phyloP scores from a whole-genome alignment of 1,140 invertebrate genomes.

The Calephelis virginiensis region DNA sequence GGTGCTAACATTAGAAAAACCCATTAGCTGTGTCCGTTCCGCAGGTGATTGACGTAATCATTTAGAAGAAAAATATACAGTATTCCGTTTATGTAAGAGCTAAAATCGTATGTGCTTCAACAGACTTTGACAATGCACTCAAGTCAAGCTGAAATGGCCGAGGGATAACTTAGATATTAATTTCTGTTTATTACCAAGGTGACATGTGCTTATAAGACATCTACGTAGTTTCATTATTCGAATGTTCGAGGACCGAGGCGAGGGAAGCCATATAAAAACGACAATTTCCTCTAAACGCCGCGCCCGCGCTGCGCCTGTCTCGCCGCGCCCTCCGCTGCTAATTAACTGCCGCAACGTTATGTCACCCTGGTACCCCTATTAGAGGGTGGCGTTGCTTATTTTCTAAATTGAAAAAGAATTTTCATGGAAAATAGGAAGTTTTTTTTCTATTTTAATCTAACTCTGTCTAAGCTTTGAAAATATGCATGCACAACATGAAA shows the following conservation, averaged over 20 bases:
- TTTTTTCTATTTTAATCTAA: slow-evolving; percentile 18
- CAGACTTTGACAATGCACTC: background rate
- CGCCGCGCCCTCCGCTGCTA: slow-evolving; percentile 70
- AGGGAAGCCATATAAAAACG: slow-evolving; percentile 75
- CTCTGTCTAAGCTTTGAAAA: slow-evolving; percentile 1
- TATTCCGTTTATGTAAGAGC: background rate
- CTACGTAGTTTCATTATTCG: slow-evolving; percentile 70
- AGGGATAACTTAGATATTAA: slow-evolving; percentile 54
- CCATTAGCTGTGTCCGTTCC: slow-evolving; percentile 32
- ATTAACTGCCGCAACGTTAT: slow-evolving; percentile 76
- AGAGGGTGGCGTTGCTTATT: slow-evolving; percentile 52
- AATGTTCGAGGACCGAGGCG: slow-evolving; percentile 49
- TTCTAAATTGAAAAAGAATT: slow-evolving; percentile 43
- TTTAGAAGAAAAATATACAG: background rate
- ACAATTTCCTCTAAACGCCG: slow-evolving; percentile 76
- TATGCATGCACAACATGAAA: background rate
- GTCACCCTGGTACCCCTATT: slow-evolving; percentile 71
- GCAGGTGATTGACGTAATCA: slow-evolving; percentile 16
- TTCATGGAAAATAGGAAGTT: slow-evolving; percentile 23
- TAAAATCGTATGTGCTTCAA: background rate
- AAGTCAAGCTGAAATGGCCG: slow-evolving; percentile 28
- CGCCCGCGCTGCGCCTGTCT: slow-evolving; percentile 70
- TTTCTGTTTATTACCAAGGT: slow-evolving; percentile 65
- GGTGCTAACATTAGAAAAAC: slow-evolving; percentile 34
- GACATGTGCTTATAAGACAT: slow-evolving; percentile 70